phyloP scores from a whole-genome alignment of 2,113 vertebrate species.

The western clawed frog (Xenopus tropicalis) region DNA sequence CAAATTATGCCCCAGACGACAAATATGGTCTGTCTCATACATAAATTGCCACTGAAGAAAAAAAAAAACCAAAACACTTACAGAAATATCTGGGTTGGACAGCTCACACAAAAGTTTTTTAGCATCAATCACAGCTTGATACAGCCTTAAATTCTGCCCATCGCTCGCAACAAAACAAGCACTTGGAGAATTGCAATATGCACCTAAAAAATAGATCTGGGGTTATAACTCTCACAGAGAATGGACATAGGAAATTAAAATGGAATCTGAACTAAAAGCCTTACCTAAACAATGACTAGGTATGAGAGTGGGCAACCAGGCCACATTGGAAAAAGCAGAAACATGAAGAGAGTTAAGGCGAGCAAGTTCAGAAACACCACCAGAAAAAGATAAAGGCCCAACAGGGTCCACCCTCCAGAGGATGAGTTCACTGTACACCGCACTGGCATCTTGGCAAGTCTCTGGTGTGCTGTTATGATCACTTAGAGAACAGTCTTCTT shows the following conservation, averaged over 20 bases:
- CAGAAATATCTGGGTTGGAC: constrained; percentile 92
- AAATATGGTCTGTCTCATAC: too few relatives aligned
- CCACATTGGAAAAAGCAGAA: constrained; percentile 94
- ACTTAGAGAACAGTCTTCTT: background rate
- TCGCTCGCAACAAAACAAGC: constrained; percentile 97
- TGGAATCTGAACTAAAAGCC: constrained; percentile 33
- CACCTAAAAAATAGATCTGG: constrained; percentile 67
- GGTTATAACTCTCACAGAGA: background rate
- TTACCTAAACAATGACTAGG: constrained; percentile 95
- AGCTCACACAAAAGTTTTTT: constrained; percentile 93
- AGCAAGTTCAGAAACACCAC: constrained; percentile 94
- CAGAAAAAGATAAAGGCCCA: constrained; percentile 91
- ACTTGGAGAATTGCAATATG: constrained; percentile 95
- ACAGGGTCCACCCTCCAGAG: constrained; percentile 97
- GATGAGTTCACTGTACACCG: constrained; percentile 96
- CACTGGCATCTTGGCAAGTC: constrained; percentile 79
- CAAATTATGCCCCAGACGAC: too few relatives aligned
- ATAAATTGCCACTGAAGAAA: too few relatives aligned
- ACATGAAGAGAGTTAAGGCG: constrained; percentile 94
- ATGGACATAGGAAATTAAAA: background rate
- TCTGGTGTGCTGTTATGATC: constrained; percentile 43
- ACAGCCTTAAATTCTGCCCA: constrained; percentile 86
- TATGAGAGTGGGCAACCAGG: constrained; percentile 93
- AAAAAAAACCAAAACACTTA: constrained; percentile 63
- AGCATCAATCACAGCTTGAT: constrained; percentile 95